Evolutionary conservation across 2,888 invertebrate genomes (phyloP).

Genomic region (Eupsilia transversa): DNA sequence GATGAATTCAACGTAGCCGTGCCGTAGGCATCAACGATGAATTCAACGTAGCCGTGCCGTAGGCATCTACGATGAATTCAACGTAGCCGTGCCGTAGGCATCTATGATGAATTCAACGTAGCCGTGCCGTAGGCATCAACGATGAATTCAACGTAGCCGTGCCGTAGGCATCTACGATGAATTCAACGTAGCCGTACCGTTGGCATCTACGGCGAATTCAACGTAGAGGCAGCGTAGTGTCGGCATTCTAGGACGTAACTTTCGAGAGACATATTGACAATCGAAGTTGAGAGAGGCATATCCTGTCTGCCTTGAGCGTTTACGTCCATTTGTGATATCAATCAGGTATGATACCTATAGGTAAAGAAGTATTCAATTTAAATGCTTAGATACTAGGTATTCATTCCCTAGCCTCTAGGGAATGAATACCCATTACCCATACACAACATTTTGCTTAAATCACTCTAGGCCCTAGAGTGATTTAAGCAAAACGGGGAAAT

Average conservation of each 20-base stretch:
- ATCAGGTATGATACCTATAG: not conserved
- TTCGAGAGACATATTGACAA: not conserved
- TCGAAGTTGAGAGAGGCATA: not conserved
- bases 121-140: not conserved
- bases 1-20: not conserved
- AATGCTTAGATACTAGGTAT: not conserved
- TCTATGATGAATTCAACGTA: too few relatives aligned
- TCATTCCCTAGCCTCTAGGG: too few relatives aligned
- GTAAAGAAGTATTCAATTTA: not conserved
- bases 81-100: too few relatives aligned
- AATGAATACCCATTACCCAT: too few relatives aligned
- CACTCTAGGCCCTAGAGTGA: too few relatives aligned
- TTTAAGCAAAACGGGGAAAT: not conserved
- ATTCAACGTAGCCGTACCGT: not conserved
- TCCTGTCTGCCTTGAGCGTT: slow-evolving; percentile 11
- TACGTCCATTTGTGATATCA: not conserved
- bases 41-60: not conserved
- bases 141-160: not conserved
- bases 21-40: not conserved
- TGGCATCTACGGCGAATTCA: not conserved
- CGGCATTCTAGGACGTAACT: not conserved
- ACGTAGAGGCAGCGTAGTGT: not conserved
- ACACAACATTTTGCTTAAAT: too few relatives aligned
- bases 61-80: too few relatives aligned
- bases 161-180: not conserved